Evolutionary conservation across 2,113 vertebrate genomes (phyloP).

Genomic region (Ochotona princeps): DNA sequence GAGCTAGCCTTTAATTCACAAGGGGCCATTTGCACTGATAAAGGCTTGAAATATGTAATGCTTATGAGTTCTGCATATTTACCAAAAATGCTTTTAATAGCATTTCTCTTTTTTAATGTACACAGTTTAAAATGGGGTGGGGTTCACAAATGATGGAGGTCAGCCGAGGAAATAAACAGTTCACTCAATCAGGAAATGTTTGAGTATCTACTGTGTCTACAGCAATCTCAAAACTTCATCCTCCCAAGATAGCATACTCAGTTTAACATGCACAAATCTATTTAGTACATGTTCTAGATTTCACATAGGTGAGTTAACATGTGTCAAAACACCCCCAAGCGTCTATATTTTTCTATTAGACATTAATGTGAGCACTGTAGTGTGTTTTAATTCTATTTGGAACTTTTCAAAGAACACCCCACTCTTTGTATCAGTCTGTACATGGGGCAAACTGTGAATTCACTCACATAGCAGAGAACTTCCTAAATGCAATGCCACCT

Average conservation of each 20-base stretch:
- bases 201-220: not conserved
- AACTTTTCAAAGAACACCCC: not conserved
- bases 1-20: slow-evolving; percentile 12
- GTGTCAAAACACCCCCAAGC: not conserved
- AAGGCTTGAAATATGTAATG: slow-evolving; percentile 13
- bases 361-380: not conserved
- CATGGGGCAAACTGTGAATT: not conserved
- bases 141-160: not conserved
- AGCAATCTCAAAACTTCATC: not conserved
- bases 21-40: not conserved
- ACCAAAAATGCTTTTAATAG: not conserved
- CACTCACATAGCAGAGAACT: not conserved
- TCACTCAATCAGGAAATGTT: not conserved
- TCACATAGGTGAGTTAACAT: not conserved
- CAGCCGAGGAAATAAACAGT: not conserved
- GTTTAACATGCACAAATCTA: not conserved
- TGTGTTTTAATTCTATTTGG: not conserved
- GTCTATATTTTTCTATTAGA: not conserved
- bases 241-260: not conserved
- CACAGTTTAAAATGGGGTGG: not conserved
- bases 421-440: not conserved
- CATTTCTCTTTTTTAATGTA: not conserved
- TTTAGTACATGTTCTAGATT: not conserved
- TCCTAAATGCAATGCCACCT: not conserved
- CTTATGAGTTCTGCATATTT: not conserved